Evolutionary conservation across 1,140 invertebrate species (phyloP), one percentile per base, ranked within the genome.

Genomic region (Sitobion miscanthi): DNA sequence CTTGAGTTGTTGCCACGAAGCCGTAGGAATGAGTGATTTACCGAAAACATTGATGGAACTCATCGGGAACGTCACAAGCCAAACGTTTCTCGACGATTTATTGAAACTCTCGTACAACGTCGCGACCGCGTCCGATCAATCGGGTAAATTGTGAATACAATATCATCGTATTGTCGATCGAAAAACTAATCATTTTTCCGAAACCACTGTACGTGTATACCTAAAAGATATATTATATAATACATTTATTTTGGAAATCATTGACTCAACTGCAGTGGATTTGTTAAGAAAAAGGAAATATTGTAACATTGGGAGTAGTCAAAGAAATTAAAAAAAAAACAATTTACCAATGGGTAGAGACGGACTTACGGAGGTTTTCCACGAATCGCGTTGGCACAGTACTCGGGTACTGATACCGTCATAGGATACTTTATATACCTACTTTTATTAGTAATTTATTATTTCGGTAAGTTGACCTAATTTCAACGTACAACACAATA

Each of bases 1-100:
- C 14, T n/a, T 90, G 17, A 30, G 11, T 14, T 45, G 38, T 42
- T 90, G 54, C 47, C 23, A 90, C 38, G 54, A 90, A 20, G 89
- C 89, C 17, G 30, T 90, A 17, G 89, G 62, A 42, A n/a, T 30
- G 42, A 90, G 89, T 11, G 89, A n/a, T 30, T 69, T 90, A 17
- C 89, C 89, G 38, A 21, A 14, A 25, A 62, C 54, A 8, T 25
- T 90, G 25, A 90, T 90, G 89, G 25, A 69, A 30, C 54, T 90
- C 38, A 14, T 90, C 54, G 89, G 20, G 0, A 62, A 45, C 25
- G 89, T 30, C 23, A 17, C 38, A 14, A 69, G 8, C 2, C 89
- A 45, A n/a, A 90, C 89, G 23, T 90, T 90, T 45, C 25, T 90
- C 25, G 57, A n/a, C 23, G 89, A 90, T 45, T 38, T 90, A 25